Conservation (phyloP, 2,113 vertebrate genomes). For the Aptenodytes forsteri region DNA sequence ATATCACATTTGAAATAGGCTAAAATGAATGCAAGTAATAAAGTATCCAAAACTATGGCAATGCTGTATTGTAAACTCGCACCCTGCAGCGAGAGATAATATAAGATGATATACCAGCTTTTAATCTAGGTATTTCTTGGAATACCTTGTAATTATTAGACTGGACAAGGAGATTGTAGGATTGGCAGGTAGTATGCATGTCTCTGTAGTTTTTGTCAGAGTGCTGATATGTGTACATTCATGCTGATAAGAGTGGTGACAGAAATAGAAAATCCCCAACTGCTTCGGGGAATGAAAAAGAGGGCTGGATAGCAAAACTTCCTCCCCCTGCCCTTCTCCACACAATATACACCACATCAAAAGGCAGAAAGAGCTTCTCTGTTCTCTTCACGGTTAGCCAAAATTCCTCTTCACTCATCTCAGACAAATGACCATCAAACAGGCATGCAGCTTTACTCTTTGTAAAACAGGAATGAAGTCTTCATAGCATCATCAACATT, state of each 20-base stretch:
- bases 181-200: neutral
- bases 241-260: constrained; percentile 65
- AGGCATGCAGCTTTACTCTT: neutral
- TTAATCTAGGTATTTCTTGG: constrained; percentile 52
- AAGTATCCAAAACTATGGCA: constrained; percentile 21
- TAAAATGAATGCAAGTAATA: constrained; percentile 26
- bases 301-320: neutral
- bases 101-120: neutral
- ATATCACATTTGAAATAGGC: constrained; percentile 6
- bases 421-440: constrained; percentile 21
- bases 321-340: neutral
- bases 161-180: neutral
- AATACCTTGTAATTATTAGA: constrained; percentile 55
- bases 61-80: neutral
- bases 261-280: constrained; percentile 65
- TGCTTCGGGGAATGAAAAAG: constrained; percentile 49
- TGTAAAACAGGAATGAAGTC: neutral
- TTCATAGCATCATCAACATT: neutral
- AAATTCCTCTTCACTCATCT: constrained; percentile 38
- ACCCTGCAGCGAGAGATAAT: constrained; percentile 43
- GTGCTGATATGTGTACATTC: constrained; percentile 49
- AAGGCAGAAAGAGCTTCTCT: constrained; percentile 18
- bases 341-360: neutral
- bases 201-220: neutral
- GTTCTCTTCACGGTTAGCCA: neutral